Percentiles rank a stretch among this genome's conserved stretches.
Evolutionary conservation across 2,113 vertebrate genomes (phyloP).

Genomic region (Carassius gibelio): DNA sequence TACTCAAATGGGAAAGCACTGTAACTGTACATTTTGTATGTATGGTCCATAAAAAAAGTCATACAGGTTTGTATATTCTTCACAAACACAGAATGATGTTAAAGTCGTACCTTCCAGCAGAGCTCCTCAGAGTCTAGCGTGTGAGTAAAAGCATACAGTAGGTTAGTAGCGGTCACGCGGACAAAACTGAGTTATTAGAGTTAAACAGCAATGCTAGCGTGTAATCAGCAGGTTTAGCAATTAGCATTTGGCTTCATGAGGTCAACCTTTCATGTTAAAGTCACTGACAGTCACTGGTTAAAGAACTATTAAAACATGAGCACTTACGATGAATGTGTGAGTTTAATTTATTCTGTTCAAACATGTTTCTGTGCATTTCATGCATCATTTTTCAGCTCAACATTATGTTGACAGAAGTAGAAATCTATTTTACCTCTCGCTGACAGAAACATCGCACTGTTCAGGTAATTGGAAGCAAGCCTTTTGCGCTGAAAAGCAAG

Average conservation of each 20-base stretch:
- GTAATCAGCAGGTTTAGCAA: conserved; percentile 5
- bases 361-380: not conserved
- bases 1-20: too few relatives aligned
- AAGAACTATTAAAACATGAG: too few relatives aligned
- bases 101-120: conserved; percentile 92
- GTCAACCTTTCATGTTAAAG: too few relatives aligned
- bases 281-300: too few relatives aligned
- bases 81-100: conserved; percentile 29
- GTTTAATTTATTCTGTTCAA: not conserved
- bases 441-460: conserved; percentile 87
- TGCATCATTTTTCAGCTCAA: conserved; percentile 28
- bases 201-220: not conserved
- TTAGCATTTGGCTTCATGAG: not conserved
- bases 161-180: conserved; percentile 77
- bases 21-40: too few relatives aligned
- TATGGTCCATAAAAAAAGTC: too few relatives aligned
- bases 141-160: conserved; percentile 85
- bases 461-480: conserved; percentile 89
- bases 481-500: conserved; percentile 85
- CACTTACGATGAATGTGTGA: not conserved
- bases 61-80: not conserved
- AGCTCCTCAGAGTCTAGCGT: conserved; percentile 92
- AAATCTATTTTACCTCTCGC: conserved; percentile 71
- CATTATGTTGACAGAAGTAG: conserved; percentile 50
- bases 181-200: conserved; percentile 19